phyloP scores from a whole-genome alignment of 2,113 vertebrate genomes.

The Hemiscyllium ocellatum region DNA sequence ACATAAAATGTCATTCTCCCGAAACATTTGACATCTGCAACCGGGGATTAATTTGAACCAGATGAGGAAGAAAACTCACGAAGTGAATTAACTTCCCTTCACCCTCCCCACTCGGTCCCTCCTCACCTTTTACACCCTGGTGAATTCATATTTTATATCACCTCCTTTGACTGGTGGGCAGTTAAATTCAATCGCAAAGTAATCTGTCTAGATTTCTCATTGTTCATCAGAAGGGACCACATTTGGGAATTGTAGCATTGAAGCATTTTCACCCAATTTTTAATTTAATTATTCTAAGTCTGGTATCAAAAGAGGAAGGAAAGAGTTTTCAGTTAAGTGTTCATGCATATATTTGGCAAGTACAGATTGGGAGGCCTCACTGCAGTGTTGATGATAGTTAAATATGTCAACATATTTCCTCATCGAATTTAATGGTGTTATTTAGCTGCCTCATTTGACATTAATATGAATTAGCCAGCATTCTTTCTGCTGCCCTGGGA shows the following conservation, averaged over 20 bases:
- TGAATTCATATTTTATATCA: not conserved
- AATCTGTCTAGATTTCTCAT: not conserved
- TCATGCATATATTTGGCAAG: not conserved
- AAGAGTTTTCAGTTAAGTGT: not conserved
- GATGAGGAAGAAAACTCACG: not conserved
- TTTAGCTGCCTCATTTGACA: conserved; percentile 47
- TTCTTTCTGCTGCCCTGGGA: conserved; percentile 39
- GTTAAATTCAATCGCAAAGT: too few species aligned
- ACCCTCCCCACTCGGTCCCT: not conserved
- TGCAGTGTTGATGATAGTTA: not conserved
- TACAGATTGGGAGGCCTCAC: not conserved
- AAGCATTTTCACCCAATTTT: not conserved
- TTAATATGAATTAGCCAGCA: conserved; percentile 46
- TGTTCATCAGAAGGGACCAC: too few species aligned
- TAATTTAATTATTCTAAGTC: not conserved
- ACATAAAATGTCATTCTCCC: not conserved
- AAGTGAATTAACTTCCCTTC: not conserved
- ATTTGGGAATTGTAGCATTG: not conserved
- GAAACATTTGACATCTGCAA: not conserved
- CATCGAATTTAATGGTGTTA: conserved; percentile 42
- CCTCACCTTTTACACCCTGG: not conserved
- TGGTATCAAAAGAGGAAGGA: not conserved
- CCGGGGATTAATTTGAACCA: not conserved
- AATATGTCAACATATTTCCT: conserved; percentile 44
- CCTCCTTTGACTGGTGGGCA: not conserved